These are phyloP conservation scores for Stramonita haemastoma DNA, from an alignment of 2,888 invertebrate species.

Conservation along the genomic window DNA sequence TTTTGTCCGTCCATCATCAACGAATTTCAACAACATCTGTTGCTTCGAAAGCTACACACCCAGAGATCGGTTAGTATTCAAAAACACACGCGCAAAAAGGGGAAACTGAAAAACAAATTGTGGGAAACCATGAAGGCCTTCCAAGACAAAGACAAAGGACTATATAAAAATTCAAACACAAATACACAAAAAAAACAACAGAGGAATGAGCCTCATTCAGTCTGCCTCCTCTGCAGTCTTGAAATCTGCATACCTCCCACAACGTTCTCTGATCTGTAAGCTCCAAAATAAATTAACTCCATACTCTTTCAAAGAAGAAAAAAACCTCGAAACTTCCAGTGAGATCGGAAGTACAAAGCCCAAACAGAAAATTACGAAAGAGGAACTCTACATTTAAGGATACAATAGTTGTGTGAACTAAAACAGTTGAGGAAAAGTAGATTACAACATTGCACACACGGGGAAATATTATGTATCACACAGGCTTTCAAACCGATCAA, in stretches of 20 bases:
- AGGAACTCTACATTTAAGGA: not conserved
- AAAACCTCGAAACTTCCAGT: not conserved
- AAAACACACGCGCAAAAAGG: not conserved
- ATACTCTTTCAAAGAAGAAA: not conserved
- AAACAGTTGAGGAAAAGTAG: not conserved
- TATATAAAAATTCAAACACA: not conserved
- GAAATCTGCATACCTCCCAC: not conserved
- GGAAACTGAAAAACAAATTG: not conserved
- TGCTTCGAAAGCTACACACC: not conserved
- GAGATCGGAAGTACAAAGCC: not conserved
- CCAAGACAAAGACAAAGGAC: not conserved
- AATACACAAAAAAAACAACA: not conserved
- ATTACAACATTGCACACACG: not conserved
- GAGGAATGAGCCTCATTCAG: not conserved
- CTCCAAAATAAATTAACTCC: not conserved
- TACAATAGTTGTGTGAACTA: not conserved
- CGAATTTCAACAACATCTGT: not conserved
- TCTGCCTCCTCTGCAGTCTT: not conserved
- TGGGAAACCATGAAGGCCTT: not conserved
- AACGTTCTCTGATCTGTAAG: not conserved
- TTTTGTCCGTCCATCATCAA: not conserved
- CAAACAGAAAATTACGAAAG: not conserved
- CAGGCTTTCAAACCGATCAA: not conserved
- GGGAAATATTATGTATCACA: slow-evolving; percentile 5
- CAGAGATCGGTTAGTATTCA: slow-evolving; percentile 17